Base-by-base conservation (phyloP, 2,113 vertebrate genomes). In the Pelusios castaneus region DNA sequence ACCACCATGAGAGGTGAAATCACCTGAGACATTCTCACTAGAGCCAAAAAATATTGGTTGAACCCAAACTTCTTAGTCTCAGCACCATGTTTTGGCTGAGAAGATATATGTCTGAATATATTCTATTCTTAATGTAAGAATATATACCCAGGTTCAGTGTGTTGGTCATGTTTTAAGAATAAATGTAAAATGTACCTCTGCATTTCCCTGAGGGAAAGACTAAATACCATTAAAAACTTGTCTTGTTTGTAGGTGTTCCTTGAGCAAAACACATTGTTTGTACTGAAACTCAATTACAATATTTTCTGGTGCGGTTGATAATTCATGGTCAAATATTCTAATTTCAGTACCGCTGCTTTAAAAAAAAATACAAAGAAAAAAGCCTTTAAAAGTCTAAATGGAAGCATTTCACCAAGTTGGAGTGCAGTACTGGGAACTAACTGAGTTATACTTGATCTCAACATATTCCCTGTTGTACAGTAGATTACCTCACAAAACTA, bases 391-490 rank as follows among this genome's bases (percentile, higher is more conserved):
- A 80, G 38, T 67, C 85, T 94, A 75, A 41, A 27, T 76, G 73
- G 70, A 76, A 76, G 73, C 38, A 24, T 76, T 76, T 93, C 10
- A 67, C 56, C 63, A 31, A 83, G 79, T 27, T 55, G 41, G 47
- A 81, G 10, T 0, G 0, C 76, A 91, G 47, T 70, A 70, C n/a
- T 4, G 89, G 47, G 11, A 70, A 80, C 70, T 47, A 89, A 93
- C 76, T 90, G 86, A 95, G 41, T 84, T 80, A 82, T 55, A n/a
- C 58, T 91, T 94, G 73, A 94, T 94, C 95, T 95, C 21, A 2
- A 4, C 55, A 24, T 91, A 54, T 84, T 89, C 19, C 38, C 29
- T 94, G 63, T 29, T 45, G 25, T 25, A 27, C 77, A 95, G 73
- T 67, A 47, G 81, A 94, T 93, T 43, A 81, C 82, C 45, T 93